Conservation (phyloP, 2,113 vertebrate genomes). For the Melospiza georgiana region DNA sequence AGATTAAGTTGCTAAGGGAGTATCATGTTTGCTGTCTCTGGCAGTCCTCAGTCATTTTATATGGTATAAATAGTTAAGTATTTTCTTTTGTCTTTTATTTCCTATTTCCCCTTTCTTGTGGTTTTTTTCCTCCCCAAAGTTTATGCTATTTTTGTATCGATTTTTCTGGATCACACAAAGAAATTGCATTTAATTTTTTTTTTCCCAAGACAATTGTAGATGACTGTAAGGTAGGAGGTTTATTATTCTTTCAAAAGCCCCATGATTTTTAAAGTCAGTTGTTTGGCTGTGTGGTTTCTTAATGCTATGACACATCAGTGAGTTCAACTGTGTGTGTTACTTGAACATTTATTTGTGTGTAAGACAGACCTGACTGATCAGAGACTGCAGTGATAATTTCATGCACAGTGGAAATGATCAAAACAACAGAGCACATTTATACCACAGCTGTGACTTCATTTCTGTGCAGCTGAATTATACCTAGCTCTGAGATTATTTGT, state of each 20-base stretch:
- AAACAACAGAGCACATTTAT: neutral
- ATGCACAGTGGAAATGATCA: neutral
- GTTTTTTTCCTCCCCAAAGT: neutral
- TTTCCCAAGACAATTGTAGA: neutral
- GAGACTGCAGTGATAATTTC: neutral
- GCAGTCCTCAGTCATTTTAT: neutral
- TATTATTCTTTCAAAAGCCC: neutral
- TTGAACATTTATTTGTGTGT: neutral
- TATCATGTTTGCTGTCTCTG: constrained; percentile 7
- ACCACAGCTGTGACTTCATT: neutral
- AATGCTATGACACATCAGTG: neutral
- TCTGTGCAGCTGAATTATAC: neutral
- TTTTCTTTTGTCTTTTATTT: neutral
- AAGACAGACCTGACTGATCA: neutral
- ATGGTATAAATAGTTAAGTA: constrained; percentile 38
- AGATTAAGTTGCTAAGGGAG: neutral
- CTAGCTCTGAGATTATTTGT: neutral
- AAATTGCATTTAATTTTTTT: neutral
- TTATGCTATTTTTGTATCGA: neutral
- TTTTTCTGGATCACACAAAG: neutral
- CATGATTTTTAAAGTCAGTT: neutral
- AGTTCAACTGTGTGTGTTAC: neutral
- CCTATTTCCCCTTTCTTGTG: neutral
- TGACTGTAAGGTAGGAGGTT: neutral
- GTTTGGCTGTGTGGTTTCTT: neutral